Evolutionary conservation across 37 sponge, comb jelly and placozoan species (phyloP), one percentile per base, ranked within the genome.

Genomic region (Cladorhizidae sp.): DNA sequence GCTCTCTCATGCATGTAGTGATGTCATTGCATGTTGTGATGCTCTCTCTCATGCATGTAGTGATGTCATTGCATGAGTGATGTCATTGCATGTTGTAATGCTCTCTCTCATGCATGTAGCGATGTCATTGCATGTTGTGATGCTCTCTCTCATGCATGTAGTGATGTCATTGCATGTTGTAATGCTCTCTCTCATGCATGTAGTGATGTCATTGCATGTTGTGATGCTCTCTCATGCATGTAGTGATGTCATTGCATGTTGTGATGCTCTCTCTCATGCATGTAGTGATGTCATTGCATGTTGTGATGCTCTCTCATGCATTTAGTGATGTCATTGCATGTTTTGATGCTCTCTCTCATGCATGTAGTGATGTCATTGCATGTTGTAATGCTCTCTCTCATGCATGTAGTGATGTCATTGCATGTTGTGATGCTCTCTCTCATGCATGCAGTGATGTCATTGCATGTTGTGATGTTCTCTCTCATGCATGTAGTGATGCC

Each of bases 371-470:
- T 64, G 26, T n/a, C n/a, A n/a, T n/a, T n/a, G n/a, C n/a, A n/a
- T 39, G 42, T 42, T 42, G 25, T 42, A 21, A 20, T 23, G 42
- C n/a, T n/a, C n/a, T 72, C 49, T 72, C 72, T 72, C 49, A 5
- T 7, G 36, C 23, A 9, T 2, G 56, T 31, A 31, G 40, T 74
- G 18, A 15, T 64, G 26, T n/a, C n/a, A n/a, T n/a, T n/a, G n/a
- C n/a, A n/a, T 39, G 42, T 42, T 42, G 25, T 42, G n/a, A 20
- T 23, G 42, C n/a, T n/a, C n/a, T 72, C 49, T 72, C 72, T 72
- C 49, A 5, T 7, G 36, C 23, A 9, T 2, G 56, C 11, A 31
- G 40, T 74, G 18, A 15, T 64, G 26, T n/a, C n/a, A n/a, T n/a
- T n/a, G n/a, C n/a, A n/a, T 39, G 42, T 42, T 42, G 25, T 42